Base-by-base conservation (phyloP, 2,888 invertebrate species). In the Trachelus iudaicus region DNA sequence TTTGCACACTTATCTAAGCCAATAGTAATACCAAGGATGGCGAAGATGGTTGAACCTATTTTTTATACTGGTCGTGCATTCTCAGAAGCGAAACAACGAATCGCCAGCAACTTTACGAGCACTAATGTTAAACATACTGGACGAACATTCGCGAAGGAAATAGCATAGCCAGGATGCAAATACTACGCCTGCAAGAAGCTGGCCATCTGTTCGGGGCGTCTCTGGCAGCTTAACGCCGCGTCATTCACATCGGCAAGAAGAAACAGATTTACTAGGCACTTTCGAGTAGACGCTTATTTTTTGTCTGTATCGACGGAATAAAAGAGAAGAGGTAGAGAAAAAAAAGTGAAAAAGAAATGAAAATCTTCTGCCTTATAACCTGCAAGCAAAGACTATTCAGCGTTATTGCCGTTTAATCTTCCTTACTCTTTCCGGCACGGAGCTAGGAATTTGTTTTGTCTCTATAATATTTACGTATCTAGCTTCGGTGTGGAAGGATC, bases 211-310 rank as follows among this genome's bases (percentile, higher is more conserved):
- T 71, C 31, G 34, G 34, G 34, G 34, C 34, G 71, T 71, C 31
- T 71, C 31, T 34, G 71, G 11, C 69, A 77, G 78, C 31, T 78
- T 73, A 69, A 75, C 75, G 78, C 73, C 68, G 78, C 77, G 79
- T 83, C 82, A 77, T 74, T 76, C 80, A 79, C 76, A 76, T 73
- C 73, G 73, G 79, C 76, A 84, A 81, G 76, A 83, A 80, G 75
- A n/a, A 69, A 30, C 76, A 78, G 79, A 83, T 84, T 84, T 85
- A 83, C 79, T 77, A 79, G 71, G 78, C 78, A 75, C 75, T 78
- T 33, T 71, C 33, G 73, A 69, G 77, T 74, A 71, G 78, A 73
- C 81, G 76, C 81, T 80, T 81, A 82, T 83, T 81, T 81, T 77
- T 68, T 56, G 69, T 71, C 79, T 68, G 75, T 56, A 56, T 23